A percentile compares a stretch with the other conserved stretches of the same genome.
phyloP scores from a whole-genome alignment of 2,113 vertebrate species.

The Onychorhynchus coronatus region DNA sequence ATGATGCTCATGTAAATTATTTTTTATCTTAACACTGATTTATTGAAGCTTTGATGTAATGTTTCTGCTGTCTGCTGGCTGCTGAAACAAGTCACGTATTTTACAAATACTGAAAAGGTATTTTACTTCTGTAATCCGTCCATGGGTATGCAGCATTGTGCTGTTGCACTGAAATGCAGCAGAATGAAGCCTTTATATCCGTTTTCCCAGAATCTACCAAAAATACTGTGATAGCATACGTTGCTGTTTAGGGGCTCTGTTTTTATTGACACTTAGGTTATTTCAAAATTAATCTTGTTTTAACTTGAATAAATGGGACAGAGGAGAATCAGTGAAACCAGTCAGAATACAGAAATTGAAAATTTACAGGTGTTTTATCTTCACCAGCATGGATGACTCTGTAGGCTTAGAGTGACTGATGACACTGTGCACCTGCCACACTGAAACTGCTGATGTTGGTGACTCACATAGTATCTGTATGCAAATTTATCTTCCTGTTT shows the following conservation, averaged over 20 bases:
- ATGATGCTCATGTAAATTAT: background rate
- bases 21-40: background rate
- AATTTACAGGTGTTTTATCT: background rate
- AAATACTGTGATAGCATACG: background rate
- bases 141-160: background rate
- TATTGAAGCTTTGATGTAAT: constrained; percentile 25
- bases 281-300: background rate
- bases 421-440: background rate
- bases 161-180: background rate
- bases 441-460: background rate
- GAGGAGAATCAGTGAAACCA: background rate
- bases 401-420: background rate
- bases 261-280: background rate
- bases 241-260: background rate
- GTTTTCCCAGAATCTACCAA: background rate
- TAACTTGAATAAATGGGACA: background rate
- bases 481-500: background rate
- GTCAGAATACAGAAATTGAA: background rate
- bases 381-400: background rate
- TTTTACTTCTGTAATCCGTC: background rate
- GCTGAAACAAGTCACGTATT: background rate
- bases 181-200: background rate
- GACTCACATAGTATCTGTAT: background rate
- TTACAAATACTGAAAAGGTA: background rate
- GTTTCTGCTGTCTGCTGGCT: background rate